Evolutionary conservation across 2,888 invertebrate genomes (phyloP).

Genomic region (Sinotaia quadrata): DNA sequence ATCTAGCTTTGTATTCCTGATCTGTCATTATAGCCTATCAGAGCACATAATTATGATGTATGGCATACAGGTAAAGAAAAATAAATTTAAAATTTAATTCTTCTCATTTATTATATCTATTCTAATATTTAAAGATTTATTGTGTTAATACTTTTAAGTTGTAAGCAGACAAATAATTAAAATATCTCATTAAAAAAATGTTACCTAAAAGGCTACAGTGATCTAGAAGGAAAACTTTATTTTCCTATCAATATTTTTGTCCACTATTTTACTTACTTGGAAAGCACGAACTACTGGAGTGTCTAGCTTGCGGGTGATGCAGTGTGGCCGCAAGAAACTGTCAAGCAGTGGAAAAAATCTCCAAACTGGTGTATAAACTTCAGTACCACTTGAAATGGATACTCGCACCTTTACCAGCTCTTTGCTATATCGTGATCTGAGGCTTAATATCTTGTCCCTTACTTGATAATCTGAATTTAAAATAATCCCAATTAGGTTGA

Average conservation of each 20-base stretch:
- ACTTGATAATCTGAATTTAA: conserved; percentile 19
- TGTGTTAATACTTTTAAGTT: no score
- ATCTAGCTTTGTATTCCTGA: background rate
- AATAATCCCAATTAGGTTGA: no score
- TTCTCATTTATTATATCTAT: background rate
- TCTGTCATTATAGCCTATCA: background rate
- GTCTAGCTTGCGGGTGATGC: conserved; percentile 17
- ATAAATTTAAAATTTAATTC: background rate
- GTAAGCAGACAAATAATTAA: no score
- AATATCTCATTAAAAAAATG: no score
- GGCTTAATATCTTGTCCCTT: conserved; percentile 24
- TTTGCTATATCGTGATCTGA: conserved; percentile 25
- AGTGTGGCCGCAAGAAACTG: conserved; percentile 22
- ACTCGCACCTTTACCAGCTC: conserved; percentile 26
- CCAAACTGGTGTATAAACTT: conserved; percentile 23
- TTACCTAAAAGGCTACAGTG: no score
- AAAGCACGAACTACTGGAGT: conserved; percentile 15
- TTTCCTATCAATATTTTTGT: no score
- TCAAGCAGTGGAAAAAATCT: conserved; percentile 20
- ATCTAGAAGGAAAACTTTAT: background rate
- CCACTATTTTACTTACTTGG: conserved; percentile 20
- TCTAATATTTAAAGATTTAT: background rate
- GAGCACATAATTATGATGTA: no score
- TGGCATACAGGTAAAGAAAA: no score
- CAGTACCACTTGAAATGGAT: conserved; percentile 13